Base-by-base conservation (phyloP, 2,113 vertebrate genomes). In the Brachyhypopomus gauderio region DNA sequence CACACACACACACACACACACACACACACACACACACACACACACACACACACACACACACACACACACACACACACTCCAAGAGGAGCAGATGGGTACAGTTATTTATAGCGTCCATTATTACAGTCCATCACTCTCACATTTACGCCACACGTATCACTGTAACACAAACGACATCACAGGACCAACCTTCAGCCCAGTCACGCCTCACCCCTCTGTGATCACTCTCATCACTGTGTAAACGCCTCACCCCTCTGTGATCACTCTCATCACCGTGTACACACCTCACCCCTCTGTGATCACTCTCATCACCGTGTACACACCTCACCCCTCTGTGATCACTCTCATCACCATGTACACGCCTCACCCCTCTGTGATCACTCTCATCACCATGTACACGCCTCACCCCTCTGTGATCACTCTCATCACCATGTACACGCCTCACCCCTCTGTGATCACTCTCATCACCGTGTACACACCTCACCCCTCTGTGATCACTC, bases 31-130 rank as follows among this genome's bases (percentile, higher is more conserved):
- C 30, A 30, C 30, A 30, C 30, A 30, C 30, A 30, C n/a, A 55
- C 69, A 71, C 60, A 63, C 76, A 30, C 30, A 30, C 30, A 30
- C 30, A 30, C 30, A 30, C 30, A 30, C 30, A 30, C n/a, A n/a
- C n/a, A n/a, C n/a, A n/a, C n/a, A n/a, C n/a, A n/a, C n/a, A n/a
- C n/a, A n/a, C n/a, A n/a, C n/a, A n/a, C n/a, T 75, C 85, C 78
- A 78, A 78, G 84, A 85, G 82, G 85, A 88, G 80, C 85, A 88
- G 85, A 87, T 88, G 87, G 87, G 69, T 82, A 76, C 1, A 59
- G 79, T 85, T 87, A 84, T 88, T 85, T 87, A 84, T 85, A 88
- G 82, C 74, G 34, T 14, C 77, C 55, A 88, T 87, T 88, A 85
- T 85, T 85, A 85, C 85, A 85, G 85, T 82, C 79, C 87, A 85